Conservation (phyloP, 2,888 invertebrate genomes). For the Caenorhabditis afra region DNA sequence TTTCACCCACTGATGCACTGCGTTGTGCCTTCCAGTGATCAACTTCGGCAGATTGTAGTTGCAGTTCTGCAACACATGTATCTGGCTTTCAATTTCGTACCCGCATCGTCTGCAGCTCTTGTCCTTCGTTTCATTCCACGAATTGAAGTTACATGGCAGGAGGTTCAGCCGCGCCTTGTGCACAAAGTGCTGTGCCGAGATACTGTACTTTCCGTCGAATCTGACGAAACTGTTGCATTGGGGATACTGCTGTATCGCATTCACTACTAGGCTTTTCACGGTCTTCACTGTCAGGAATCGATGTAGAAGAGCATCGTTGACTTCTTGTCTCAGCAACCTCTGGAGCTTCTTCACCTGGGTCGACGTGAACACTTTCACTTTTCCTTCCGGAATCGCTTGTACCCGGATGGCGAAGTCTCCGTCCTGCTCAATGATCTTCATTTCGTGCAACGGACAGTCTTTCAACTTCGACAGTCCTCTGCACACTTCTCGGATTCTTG, state of each 20-base stretch:
- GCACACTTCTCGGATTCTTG: slow-evolving; percentile 9
- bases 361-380: not conserved
- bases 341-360: slow-evolving; percentile 1
- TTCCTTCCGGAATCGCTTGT: too few species aligned
- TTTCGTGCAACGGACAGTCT: not conserved
- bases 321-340: slow-evolving; percentile 1
- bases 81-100: not conserved
- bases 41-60: not conserved
- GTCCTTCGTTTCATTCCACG: not conserved
- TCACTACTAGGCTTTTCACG: not conserved
- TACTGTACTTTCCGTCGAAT: not conserved
- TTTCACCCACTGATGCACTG: not conserved
- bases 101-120: slow-evolving; percentile 8
- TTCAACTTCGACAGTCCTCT: not conserved
- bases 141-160: not conserved
- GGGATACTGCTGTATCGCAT: slow-evolving; percentile 8
- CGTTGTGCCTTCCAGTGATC: slow-evolving; percentile 9
- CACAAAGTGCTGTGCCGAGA: not conserved
- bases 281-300: not conserved
- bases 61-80: slow-evolving; percentile 12
- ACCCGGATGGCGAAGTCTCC: slow-evolving; percentile 7
- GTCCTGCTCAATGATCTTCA: not conserved
- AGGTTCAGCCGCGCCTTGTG: slow-evolving; percentile 14
- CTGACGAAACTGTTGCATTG: slow-evolving; percentile 7
- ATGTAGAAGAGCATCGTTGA: not conserved